Evolutionary conservation across 1,140 invertebrate species (phyloP).

Genomic region (Drosophila asahinai): DNA sequence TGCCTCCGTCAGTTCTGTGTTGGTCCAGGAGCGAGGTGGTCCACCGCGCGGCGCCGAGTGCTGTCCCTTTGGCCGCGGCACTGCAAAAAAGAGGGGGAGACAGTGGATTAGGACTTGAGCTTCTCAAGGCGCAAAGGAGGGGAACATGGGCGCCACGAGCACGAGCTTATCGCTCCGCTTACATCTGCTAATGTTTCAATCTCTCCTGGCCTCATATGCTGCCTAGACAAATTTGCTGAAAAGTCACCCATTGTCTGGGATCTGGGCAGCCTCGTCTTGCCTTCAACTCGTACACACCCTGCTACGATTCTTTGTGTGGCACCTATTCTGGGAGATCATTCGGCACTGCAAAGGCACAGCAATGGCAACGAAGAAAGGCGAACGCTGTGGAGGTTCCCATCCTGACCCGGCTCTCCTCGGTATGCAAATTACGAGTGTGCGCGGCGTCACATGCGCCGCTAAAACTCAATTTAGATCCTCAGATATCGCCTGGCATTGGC

Average conservation of each 20-base stretch:
- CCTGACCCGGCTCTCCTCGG: conserved; percentile 53
- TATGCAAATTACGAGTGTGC: conserved; percentile 80
- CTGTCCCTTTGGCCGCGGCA: conserved; percentile 92
- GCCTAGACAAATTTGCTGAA: conserved; percentile 64
- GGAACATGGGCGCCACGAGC: conserved; percentile 15
- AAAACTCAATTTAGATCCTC: conserved; percentile 82
- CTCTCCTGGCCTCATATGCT: conserved; percentile 72
- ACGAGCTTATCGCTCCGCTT: conserved; percentile 63
- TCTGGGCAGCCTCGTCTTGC: conserved; percentile 22
- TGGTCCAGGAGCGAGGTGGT: conserved; percentile 95
- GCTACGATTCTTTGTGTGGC: conserved; percentile 54
- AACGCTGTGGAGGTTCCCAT: conserved; percentile 75
- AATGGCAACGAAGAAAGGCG: conserved; percentile 7
- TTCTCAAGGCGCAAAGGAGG: conserved; percentile 5
- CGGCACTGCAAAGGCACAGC: conserved; percentile 15
- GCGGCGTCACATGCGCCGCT: conserved; percentile 74
- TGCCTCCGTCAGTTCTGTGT: conserved; percentile 94
- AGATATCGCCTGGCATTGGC: conserved; percentile 65
- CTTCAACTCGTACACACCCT: conserved; percentile 74
- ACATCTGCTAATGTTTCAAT: conserved; percentile 84
- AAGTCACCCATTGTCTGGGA: conserved; percentile 70
- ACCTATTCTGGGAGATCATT: conserved; percentile 41
- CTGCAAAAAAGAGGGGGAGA: conserved; percentile 74
- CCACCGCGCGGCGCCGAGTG: conserved; percentile 95
- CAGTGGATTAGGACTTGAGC: conserved; percentile 18